A percentile compares a stretch with the other conserved stretches of the same genome.
These are phyloP conservation scores for Trichopria drosophilae DNA, from an alignment of 2,888 invertebrate species.

Conservation along the genomic window DNA sequence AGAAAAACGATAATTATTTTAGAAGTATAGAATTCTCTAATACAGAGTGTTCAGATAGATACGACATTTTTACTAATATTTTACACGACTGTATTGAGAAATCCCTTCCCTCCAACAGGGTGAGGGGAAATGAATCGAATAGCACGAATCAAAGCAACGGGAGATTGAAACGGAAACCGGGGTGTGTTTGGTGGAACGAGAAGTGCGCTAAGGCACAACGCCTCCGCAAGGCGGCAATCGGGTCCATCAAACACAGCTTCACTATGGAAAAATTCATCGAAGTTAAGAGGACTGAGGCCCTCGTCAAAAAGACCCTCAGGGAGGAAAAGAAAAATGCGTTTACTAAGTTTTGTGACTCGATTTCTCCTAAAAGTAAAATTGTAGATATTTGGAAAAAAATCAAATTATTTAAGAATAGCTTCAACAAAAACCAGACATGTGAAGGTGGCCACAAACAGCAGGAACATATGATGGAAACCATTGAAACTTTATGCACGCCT, in stretches of 20 bases:
- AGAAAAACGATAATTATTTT: no score
- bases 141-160: no score
- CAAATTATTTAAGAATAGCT: constrained; percentile 7
- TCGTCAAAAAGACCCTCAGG: not conserved
- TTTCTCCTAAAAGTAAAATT: constrained; percentile 7
- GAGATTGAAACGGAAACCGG: no score
- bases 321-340: constrained; percentile 7
- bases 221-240: not conserved
- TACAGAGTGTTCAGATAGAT: not conserved
- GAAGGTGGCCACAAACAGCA: constrained; percentile 10
- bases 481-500: not conserved
- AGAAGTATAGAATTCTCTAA: constrained; percentile 13
- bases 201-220: not conserved
- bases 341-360: not conserved
- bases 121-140: no score
- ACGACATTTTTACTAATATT: constrained; percentile 2
- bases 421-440: not conserved
- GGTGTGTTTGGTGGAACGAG: constrained; percentile 11
- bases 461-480: not conserved
- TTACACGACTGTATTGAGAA: not conserved
- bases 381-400: constrained; percentile 10
- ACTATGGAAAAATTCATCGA: not conserved
- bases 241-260: not conserved
- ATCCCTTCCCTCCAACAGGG: no score
- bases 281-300: constrained; percentile 7